A percentile compares a stretch with the other conserved stretches of the same genome.
Evolutionary conservation across 2,113 vertebrate genomes (phyloP).

Genomic region (Telmatochromis sp.): DNA sequence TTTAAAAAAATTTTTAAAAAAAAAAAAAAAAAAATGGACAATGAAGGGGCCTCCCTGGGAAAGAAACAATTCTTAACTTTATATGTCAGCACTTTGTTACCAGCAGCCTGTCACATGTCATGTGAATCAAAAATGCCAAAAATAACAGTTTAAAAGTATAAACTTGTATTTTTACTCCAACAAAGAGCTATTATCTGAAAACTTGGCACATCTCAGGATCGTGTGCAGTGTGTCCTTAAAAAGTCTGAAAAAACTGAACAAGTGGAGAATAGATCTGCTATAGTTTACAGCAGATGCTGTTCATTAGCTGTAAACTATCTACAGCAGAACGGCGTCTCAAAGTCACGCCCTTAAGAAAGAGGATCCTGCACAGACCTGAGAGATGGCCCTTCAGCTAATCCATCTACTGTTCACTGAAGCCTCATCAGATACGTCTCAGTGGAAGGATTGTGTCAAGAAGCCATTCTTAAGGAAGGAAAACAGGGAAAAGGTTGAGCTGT

Average conservation of each 20-base stretch:
- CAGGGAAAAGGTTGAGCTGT: not conserved
- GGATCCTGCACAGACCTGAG: not conserved
- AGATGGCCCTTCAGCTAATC: not conserved
- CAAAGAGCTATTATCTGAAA: not conserved
- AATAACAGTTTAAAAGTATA: not conserved
- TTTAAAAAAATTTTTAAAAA: no score
- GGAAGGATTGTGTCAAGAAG: not conserved
- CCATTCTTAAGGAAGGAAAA: not conserved
- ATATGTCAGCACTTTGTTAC: not conserved
- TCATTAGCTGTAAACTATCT: not conserved
- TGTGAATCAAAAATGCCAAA: not conserved
- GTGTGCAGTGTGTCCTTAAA: not conserved
- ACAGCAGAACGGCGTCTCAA: not conserved
- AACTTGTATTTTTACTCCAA: not conserved
- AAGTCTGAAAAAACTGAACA: not conserved
- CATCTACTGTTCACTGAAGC: not conserved
- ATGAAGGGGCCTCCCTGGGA: not conserved
- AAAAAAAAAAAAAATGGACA: fast-evolving
- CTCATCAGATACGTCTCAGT: not conserved
- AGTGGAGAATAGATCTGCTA: not conserved
- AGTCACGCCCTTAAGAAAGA: not conserved
- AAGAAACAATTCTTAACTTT: not conserved
- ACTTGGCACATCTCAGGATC: not conserved
- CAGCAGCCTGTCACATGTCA: not conserved
- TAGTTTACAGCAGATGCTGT: not conserved